Conservation (phyloP, 2,888 invertebrate species). For the Ceramica pisi region DNA sequence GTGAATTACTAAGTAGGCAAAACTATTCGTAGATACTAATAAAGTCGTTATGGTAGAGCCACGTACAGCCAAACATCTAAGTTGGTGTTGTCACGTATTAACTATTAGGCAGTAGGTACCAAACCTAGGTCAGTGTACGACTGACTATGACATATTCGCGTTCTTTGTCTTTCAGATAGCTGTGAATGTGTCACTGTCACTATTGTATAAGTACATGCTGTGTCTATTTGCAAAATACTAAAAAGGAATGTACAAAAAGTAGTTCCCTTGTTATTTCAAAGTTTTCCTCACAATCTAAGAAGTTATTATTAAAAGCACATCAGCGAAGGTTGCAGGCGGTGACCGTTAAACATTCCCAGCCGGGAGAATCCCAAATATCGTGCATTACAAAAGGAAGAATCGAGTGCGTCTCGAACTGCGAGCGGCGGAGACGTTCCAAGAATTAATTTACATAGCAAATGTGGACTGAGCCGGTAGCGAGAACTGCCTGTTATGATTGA, state of each 20-base stretch:
- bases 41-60: conserved; percentile 17
- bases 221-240: conserved; percentile 13
- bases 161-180: conserved; percentile 50
- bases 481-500: conserved; percentile 64
- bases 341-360: conserved; percentile 59
- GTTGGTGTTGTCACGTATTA: conserved; percentile 44
- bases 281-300: conserved; percentile 14
- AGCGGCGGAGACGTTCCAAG: conserved; percentile 79
- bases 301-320: conserved; percentile 38
- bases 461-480: conserved; percentile 59
- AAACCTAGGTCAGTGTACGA: conserved; percentile 55
- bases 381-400: conserved; percentile 77
- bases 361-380: conserved; percentile 82
- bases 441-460: conserved; percentile 86
- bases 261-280: conserved; percentile 1
- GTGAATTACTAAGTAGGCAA: background rate
- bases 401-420: conserved; percentile 66
- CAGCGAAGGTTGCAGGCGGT: conserved; percentile 33
- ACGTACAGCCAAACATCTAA: conserved; percentile 16
- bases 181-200: conserved; percentile 42
- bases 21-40: background rate
- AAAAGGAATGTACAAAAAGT: background rate
- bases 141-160: conserved; percentile 38
- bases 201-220: conserved; percentile 12
- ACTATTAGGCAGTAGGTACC: conserved; percentile 33